Evolutionary conservation across 2,113 vertebrate species (phyloP).

Genomic region (Hepsetus odoe): DNA sequence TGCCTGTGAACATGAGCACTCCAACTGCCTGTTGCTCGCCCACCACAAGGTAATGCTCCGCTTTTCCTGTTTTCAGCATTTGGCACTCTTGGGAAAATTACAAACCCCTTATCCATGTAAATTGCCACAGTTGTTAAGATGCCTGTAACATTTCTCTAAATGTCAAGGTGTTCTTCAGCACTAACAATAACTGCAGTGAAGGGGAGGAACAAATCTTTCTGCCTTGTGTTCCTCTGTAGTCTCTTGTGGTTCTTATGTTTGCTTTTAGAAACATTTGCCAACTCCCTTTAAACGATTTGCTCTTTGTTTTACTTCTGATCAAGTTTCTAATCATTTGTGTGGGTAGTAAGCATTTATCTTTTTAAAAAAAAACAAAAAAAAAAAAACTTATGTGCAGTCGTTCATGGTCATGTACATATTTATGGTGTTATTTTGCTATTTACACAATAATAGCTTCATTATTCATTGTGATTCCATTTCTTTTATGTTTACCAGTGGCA

Average conservation of each 20-base stretch:
- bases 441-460: conserved; percentile 12
- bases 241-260: conserved; percentile 10
- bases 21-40: conserved; percentile 90
- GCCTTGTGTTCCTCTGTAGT: neutral
- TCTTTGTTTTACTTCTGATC: conserved; percentile 25
- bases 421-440: conserved; percentile 19
- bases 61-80: neutral
- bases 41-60: conserved; percentile 83
- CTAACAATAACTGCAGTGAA: conserved; percentile 20
- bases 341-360: conserved; percentile 20
- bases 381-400: conserved; percentile 26
- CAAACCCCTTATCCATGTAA: neutral
- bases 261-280: conserved; percentile 4
- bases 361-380: conserved; percentile 30
- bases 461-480: conserved; percentile 13
- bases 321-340: conserved; percentile 33
- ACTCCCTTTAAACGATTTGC: neutral
- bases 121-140: neutral
- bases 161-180: conserved; percentile 30
- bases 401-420: conserved; percentile 20
- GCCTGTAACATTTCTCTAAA: conserved; percentile 24
- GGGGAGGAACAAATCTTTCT: conserved; percentile 14
- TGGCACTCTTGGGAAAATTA: neutral
- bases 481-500: neutral
- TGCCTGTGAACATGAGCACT: conserved; percentile 92